Conservation (phyloP, 2,797 vertebrate genomes). For the Clarias fuscus region DNA sequence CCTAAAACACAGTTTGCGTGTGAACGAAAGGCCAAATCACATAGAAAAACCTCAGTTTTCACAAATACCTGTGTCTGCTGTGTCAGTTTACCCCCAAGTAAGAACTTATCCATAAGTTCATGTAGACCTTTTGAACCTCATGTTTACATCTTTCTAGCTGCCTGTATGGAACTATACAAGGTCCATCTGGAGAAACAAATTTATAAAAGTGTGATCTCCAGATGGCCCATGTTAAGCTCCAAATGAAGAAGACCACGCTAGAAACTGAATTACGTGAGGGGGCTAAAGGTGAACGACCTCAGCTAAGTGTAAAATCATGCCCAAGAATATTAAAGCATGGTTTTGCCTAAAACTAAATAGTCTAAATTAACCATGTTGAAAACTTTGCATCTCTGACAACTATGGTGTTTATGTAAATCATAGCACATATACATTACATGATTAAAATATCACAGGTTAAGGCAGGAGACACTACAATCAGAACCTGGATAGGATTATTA, state of each 20-base stretch:
- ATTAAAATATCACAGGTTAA: not conserved
- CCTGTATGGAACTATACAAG: constrained; percentile 4
- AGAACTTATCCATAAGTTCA: not conserved
- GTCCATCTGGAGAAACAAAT: constrained; percentile 24
- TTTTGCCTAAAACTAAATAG: not conserved
- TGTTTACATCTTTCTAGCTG: constrained; percentile 23
- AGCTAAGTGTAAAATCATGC: constrained; percentile 10
- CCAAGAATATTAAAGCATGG: not conserved
- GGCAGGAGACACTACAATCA: not conserved
- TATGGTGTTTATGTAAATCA: not conserved
- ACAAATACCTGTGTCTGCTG: not conserved
- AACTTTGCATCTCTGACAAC: not conserved
- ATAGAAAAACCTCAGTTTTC: too few relatives aligned
- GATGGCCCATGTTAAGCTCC: constrained; percentile 2
- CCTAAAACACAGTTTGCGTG: too few relatives aligned
- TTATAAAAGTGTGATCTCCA: constrained; percentile 23
- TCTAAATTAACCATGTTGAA: too few relatives aligned
- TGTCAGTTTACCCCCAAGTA: not conserved
- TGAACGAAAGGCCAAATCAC: too few relatives aligned
- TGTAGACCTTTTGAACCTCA: constrained; percentile 4
- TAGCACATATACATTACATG: not conserved
- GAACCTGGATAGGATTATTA: not conserved
- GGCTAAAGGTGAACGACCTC: not conserved
- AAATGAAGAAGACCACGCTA: not conserved
- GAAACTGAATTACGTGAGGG: not conserved